Evolutionary conservation across 2,888 invertebrate species (phyloP).

Genomic region (Drosophila leonis): DNA sequence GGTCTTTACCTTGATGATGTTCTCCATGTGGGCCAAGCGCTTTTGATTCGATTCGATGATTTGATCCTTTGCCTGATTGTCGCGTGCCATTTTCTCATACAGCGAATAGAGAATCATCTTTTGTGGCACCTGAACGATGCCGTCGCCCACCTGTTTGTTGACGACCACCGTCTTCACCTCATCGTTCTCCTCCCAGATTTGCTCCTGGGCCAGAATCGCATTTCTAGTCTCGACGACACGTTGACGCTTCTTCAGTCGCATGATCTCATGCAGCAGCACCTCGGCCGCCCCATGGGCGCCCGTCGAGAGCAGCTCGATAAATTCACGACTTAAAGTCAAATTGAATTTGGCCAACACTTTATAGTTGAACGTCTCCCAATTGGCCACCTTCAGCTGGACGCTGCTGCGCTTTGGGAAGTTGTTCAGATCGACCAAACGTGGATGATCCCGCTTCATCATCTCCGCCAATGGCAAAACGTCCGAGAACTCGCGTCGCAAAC

Average conservation of each 20-base stretch:
- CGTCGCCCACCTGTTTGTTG: constrained; percentile 83
- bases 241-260: constrained; percentile 65
- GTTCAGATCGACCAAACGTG: constrained; percentile 91
- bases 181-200: constrained; percentile 79
- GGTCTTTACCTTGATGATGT: constrained; percentile 78
- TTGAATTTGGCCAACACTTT: constrained; percentile 90
- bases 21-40: constrained; percentile 79
- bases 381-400: constrained; percentile 89
- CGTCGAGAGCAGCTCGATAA: constrained; percentile 88
- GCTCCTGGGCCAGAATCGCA: constrained; percentile 66
- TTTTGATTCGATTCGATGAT: constrained; percentile 51
- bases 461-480: constrained; percentile 90
- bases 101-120: constrained; percentile 84
- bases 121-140: constrained; percentile 83
- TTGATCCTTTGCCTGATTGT: constrained; percentile 73
- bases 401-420: constrained; percentile 91
- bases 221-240: constrained; percentile 52
- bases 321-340: constrained; percentile 71
- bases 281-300: constrained; percentile 89
- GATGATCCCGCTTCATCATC: constrained; percentile 90
- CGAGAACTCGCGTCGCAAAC: constrained; percentile 90
- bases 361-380: constrained; percentile 92
- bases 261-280: constrained; percentile 86
- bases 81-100: constrained; percentile 76
- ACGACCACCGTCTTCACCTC: constrained; percentile 81